These are phyloP conservation scores for Drosophila planitibia DNA, from an alignment of 2,888 invertebrate species.

Conservation along the genomic window DNA sequence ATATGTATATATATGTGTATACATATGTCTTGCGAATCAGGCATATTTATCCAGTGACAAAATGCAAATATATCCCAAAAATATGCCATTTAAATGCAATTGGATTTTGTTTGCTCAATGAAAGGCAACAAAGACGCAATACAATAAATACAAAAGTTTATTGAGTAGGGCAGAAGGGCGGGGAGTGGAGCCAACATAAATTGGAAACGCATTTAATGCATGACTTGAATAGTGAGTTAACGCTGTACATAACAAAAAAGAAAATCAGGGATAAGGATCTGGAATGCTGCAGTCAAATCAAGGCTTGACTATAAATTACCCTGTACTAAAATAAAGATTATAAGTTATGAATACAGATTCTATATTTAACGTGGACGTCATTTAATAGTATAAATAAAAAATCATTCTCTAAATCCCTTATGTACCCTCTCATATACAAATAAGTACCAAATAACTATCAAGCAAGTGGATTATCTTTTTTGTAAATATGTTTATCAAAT, in stretches of 20 bases:
- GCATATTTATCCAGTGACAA: conserved; percentile 20
- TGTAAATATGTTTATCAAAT: not conserved
- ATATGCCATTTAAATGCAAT: conserved; percentile 63
- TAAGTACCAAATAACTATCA: not conserved
- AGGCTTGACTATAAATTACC: conserved; percentile 1
- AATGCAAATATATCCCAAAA: conserved; percentile 54
- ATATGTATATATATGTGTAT: not conserved
- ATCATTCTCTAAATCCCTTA: too few species aligned
- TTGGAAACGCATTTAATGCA: conserved; percentile 63
- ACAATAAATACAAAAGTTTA: conserved; percentile 36
- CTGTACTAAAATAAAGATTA: not conserved
- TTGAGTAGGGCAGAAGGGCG: conserved; percentile 5
- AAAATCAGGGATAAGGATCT: conserved; percentile 17
- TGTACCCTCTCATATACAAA: not conserved
- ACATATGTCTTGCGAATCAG: conserved; percentile 29
- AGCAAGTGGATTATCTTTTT: not conserved
- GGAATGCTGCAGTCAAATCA: not conserved
- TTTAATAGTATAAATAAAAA: not conserved
- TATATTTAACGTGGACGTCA: not conserved
- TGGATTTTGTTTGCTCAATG: conserved; percentile 61
- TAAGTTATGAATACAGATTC: not conserved
- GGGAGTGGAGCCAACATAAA: conserved; percentile 45
- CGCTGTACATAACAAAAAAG: not conserved
- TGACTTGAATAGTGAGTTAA: conserved; percentile 51
- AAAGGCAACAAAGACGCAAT: conserved; percentile 44